phyloP scores from a whole-genome alignment of 2,888 invertebrate species.

The Lepidonotus clava region DNA sequence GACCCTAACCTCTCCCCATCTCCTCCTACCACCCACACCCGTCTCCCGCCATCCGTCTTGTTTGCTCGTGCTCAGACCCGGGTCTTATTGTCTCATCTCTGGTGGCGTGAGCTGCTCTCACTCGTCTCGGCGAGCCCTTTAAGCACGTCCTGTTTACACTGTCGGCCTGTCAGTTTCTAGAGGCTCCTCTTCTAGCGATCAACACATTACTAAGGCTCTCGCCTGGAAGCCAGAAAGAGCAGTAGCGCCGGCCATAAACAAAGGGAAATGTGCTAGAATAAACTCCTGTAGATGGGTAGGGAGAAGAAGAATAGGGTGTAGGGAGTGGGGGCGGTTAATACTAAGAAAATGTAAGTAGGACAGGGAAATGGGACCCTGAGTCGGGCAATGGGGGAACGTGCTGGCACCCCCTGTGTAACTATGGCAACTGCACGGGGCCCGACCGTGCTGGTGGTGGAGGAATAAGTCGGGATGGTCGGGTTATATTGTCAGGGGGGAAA shows the following conservation, averaged over 20 bases:
- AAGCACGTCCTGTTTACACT: not conserved
- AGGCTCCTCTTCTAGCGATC: not conserved
- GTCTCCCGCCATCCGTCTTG: not conserved
- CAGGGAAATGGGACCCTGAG: not conserved
- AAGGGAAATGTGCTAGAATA: no score
- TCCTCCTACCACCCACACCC: not conserved
- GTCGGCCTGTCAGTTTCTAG: not conserved
- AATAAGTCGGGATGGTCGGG: not conserved
- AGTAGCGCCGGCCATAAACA: not conserved
- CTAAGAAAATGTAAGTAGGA: constrained; percentile 36
- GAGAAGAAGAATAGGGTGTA: not conserved
- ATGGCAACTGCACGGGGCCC: constrained; percentile 32
- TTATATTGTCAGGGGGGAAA: not conserved
- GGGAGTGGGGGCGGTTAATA: not conserved
- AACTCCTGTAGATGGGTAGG: no score
- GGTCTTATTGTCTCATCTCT: not conserved
- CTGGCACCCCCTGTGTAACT: not conserved
- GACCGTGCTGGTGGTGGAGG: not conserved
- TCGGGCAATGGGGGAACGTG: not conserved
- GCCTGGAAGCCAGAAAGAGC: not conserved
- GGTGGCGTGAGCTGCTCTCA: not conserved
- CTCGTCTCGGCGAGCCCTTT: not conserved
- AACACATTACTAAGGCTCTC: not conserved
- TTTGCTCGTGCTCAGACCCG: not conserved
- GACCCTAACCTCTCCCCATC: not conserved